Conservation (phyloP, 2,797 vertebrate genomes). For the Odontamblyopus rebecca region DNA sequence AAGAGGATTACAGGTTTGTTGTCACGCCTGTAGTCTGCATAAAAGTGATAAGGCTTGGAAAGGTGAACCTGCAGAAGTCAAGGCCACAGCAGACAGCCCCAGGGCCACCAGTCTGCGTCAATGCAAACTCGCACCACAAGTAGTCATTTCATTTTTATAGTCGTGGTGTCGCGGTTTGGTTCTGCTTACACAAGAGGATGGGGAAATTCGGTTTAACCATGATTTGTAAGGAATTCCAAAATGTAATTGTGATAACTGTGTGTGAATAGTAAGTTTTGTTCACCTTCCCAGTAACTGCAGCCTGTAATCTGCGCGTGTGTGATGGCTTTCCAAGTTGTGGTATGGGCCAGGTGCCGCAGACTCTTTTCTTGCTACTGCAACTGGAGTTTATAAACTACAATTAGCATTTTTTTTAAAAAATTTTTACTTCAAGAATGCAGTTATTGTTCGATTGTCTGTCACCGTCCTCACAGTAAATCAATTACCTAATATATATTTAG, state of each 20-base stretch:
- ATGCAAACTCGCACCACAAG: conserved; percentile 36
- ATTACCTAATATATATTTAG: not conserved
- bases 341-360: not conserved
- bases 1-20: conserved; percentile 81
- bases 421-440: not conserved
- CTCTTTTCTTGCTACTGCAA: not conserved
- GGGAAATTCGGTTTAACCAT: not conserved
- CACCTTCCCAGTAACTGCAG: conserved; percentile 1
- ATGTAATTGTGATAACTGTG: not conserved
- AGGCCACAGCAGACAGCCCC: conserved; percentile 48
- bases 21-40: conserved; percentile 71
- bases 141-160: conserved; percentile 36
- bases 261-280: not conserved
- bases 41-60: conserved; percentile 70
- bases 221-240: not conserved
- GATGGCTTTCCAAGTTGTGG: not conserved
- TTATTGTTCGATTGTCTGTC: not conserved
- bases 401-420: not conserved
- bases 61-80: conserved; percentile 58
- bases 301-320: conserved; percentile 1
- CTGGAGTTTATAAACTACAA: not conserved
- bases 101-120: conserved; percentile 32
- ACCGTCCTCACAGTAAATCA: not conserved
- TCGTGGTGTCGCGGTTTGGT: not conserved
- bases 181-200: conserved; percentile 11